Evolutionary conservation across 2,888 invertebrate genomes (phyloP).

Genomic region (Scaptomyza polygonia): DNA sequence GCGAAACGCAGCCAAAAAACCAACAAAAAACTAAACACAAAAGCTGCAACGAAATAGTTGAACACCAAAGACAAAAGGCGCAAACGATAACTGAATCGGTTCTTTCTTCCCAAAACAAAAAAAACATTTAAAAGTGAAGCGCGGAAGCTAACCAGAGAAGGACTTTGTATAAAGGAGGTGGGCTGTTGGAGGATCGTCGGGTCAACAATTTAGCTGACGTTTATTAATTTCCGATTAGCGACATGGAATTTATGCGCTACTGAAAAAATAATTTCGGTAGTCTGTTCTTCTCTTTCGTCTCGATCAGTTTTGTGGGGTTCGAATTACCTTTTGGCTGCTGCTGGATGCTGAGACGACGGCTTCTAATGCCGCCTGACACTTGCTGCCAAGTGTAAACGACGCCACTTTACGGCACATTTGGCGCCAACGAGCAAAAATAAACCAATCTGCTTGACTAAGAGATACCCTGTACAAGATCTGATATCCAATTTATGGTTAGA

Average conservation of each 20-base stretch:
- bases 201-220: slow-evolving; percentile 54
- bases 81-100: slow-evolving; percentile 40
- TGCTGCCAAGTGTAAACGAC: slow-evolving; percentile 74
- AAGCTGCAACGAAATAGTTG: slow-evolving; percentile 44
- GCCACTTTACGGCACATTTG: slow-evolving; percentile 52
- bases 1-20: slow-evolving; percentile 8
- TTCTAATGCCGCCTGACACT: slow-evolving; percentile 73
- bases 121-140: slow-evolving; percentile 27
- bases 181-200: not conserved
- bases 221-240: slow-evolving; percentile 75
- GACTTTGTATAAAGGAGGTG: not conserved
- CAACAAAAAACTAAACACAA: not conserved
- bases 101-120: not conserved
- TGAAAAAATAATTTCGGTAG: slow-evolving; percentile 49
- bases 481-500: no score
- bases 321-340: slow-evolving; percentile 43
- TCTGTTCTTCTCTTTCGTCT: not conserved
- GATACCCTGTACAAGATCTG: not conserved
- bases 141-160: slow-evolving; percentile 43
- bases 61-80: slow-evolving; percentile 33
- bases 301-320: slow-evolving; percentile 36
- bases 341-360: slow-evolving; percentile 20
- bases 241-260: slow-evolving; percentile 75
- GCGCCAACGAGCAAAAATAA: slow-evolving; percentile 26
- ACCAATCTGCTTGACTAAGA: not conserved